Evolutionary conservation across 2,888 invertebrate species (phyloP).

Genomic region (Ephialtes manifestator): DNA sequence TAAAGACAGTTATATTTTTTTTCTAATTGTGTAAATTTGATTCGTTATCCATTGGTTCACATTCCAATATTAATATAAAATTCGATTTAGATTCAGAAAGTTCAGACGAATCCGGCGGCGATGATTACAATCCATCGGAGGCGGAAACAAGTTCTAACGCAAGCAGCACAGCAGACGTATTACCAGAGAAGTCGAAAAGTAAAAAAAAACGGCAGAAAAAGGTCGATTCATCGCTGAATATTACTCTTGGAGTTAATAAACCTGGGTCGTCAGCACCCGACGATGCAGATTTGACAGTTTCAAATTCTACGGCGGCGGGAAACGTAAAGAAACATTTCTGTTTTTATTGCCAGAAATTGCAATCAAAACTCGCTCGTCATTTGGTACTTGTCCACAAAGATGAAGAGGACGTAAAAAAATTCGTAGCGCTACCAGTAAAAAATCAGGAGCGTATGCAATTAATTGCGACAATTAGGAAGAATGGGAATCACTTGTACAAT

Average conservation of each 20-base stretch:
- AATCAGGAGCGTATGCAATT: constrained; percentile 50
- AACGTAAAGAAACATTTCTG: constrained; percentile 65
- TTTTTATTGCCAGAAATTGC: constrained; percentile 58
- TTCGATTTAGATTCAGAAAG: neutral
- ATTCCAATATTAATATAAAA: no score
- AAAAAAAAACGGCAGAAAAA: neutral
- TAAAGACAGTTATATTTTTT: neutral
- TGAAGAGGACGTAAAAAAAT: constrained; percentile 63
- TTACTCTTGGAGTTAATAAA: constrained; percentile 28
- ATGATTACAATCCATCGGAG: neutral
- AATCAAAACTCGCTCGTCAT: constrained; percentile 60
- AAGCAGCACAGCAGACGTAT: neutral
- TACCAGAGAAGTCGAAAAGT: constrained; percentile 5
- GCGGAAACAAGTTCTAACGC: constrained; percentile 16
- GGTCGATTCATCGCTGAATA: constrained; percentile 17
- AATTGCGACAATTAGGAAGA: constrained; percentile 53
- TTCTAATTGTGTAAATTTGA: neutral
- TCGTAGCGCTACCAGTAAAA: constrained; percentile 22
- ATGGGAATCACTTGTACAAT: constrained; percentile 60
- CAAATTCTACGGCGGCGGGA: constrained; percentile 12
- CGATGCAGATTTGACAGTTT: constrained; percentile 35
- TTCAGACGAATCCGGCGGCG: neutral
- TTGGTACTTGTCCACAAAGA: constrained; percentile 46
- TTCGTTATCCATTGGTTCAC: neutral
- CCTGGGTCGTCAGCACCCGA: constrained; percentile 44